These are phyloP conservation scores for Nestor notabilis DNA, from an alignment of 2,113 vertebrate species.

Conservation along the genomic window DNA sequence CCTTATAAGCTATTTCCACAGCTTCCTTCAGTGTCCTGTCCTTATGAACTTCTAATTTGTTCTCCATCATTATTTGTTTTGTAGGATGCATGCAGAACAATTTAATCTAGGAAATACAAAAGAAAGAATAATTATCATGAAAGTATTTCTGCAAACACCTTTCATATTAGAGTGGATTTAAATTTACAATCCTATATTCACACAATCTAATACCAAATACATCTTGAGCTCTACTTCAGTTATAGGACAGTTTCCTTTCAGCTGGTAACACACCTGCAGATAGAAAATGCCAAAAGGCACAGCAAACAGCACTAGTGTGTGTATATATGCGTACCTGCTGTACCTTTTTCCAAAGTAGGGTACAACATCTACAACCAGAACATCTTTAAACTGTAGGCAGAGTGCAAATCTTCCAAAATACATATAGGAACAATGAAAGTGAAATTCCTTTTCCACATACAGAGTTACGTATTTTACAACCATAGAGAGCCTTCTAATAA, in stretches of 20 bases:
- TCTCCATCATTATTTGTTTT: conserved; percentile 96
- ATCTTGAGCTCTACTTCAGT: neutral
- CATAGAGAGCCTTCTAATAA: neutral
- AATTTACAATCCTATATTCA: neutral
- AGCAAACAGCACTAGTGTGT: accelerated
- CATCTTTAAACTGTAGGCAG: neutral
- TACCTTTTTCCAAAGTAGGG: neutral
- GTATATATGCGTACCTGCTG: accelerated
- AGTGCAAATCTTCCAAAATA: neutral
- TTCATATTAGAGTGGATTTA: neutral
- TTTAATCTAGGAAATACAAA: conserved; percentile 86
- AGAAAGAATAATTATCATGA: neutral
- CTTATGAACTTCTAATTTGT: conserved; percentile 97
- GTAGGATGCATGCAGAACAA: conserved; percentile 96
- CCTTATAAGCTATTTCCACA: conserved; percentile 94
- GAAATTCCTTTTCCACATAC: neutral
- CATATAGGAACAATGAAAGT: accelerated
- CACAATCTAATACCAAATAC: neutral
- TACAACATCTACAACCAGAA: neutral
- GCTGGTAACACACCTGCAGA: neutral
- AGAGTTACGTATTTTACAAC: neutral
- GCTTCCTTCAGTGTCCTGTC: conserved; percentile 95
- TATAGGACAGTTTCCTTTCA: neutral
- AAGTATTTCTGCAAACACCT: neutral
- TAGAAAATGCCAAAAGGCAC: neutral